A percentile compares a stretch with the other conserved stretches of the same genome.
Conservation (phyloP, 1,140 invertebrate species). For the Copidosoma floridanum region DNA sequence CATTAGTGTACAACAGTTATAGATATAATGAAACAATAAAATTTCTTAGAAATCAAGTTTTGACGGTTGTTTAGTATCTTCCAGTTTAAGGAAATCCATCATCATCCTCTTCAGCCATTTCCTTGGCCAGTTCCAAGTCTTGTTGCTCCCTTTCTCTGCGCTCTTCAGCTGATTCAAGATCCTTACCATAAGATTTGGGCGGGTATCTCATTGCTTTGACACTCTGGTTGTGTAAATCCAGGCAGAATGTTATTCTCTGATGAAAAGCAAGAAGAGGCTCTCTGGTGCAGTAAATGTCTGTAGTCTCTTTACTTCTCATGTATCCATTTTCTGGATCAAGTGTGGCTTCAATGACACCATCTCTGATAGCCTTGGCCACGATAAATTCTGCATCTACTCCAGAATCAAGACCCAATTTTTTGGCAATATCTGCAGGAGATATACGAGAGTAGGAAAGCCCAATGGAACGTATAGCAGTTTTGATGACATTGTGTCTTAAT, state of each 20-base stretch:
- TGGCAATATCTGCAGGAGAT: conserved; percentile 90
- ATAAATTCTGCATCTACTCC: conserved; percentile 99
- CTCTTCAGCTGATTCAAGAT: conserved; percentile 96
- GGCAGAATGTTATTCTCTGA: conserved; percentile 95
- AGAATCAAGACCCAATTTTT: conserved; percentile 89
- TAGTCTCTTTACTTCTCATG: conserved; percentile 96
- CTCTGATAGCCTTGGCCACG: conserved; percentile 98
- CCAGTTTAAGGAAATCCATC: conserved; percentile 73
- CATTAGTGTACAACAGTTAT: conserved; percentile 26
- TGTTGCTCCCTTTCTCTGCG: conserved; percentile 94
- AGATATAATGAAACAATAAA: conserved; percentile 19
- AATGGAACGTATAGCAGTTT: conserved; percentile 96
- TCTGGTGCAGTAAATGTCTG: conserved; percentile 94
- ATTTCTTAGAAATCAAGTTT: conserved; percentile 5
- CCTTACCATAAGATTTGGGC: conserved; percentile 97
- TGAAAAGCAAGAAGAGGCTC: conserved; percentile 97
- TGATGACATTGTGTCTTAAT: conserved; percentile 97
- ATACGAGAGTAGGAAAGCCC: conserved; percentile 96
- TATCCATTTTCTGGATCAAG: conserved; percentile 94
- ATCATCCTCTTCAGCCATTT: conserved; percentile 99
- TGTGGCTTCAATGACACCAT: conserved; percentile 97
- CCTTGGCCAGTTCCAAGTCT: conserved; percentile 95
- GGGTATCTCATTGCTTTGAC: conserved; percentile 99
- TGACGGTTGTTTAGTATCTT: background rate
- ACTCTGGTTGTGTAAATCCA: conserved; percentile 97